Base-by-base conservation (phyloP, 2,113 vertebrate genomes). In the Prionailurus viverrinus region DNA sequence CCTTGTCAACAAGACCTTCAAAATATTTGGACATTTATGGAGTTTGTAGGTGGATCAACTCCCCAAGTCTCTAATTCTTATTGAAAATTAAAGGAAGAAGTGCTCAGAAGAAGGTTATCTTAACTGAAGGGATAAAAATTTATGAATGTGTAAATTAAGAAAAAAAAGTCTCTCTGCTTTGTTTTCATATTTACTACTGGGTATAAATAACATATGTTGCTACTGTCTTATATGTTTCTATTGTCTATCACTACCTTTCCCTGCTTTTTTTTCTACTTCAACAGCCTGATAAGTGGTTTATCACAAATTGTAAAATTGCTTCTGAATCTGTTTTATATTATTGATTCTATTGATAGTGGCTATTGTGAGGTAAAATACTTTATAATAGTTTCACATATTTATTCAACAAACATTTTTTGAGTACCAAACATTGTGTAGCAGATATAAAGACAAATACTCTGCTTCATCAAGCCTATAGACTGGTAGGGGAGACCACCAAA, bases 131-230 rank as follows among this genome's bases (percentile, higher is more conserved):
- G 14, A 55, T 73, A 48, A 79, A 91, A 73, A 41, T 79, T 94
- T 84, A 41, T 91, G 45, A 82, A 78, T 80, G 48, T 63, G 7
- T 84, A 92, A 89, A 55, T 89, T 69, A 92, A 96, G n/a, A 80
- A 71, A 36, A 81, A 88, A 4, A 15, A 53, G n/a, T 91, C 27
- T 82, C 31, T 23, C 7, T 89, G 45, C 27, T 90, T 92, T 80
- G 48, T 41, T 80, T 14, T 87, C 39, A 5, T 94, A 36, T 91
- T 83, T 79, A 78, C 19, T 91, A 12, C 45, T 79, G 48, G 25
- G 8, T 94, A 0, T 94, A 82, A 48, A 25, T 83, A 79, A 65
- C 71, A 41, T 18, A 55, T 96, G 27, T n/a, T 48, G 66, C 69
- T 58, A 18, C 0, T 58, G 11, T 63, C 39, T 48, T 95, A 12